Conservation (phyloP, 2,113 vertebrate genomes). For the Atractosteus spatula region DNA sequence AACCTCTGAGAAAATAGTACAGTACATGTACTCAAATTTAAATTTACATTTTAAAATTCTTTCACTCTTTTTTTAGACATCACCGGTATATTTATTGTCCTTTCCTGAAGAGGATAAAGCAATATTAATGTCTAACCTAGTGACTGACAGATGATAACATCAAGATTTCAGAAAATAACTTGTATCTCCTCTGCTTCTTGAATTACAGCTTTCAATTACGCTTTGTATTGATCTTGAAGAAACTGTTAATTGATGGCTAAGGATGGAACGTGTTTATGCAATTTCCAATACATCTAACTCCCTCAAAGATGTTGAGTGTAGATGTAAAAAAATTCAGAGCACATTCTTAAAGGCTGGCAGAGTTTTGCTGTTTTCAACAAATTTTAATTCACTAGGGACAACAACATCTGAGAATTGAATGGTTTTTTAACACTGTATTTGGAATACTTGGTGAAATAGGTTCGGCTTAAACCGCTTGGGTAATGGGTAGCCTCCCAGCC, state of each 20-base stretch:
- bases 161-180: too few species aligned
- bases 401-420: background rate
- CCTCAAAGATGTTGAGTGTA: slow-evolving; percentile 13
- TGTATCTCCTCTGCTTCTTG: slow-evolving; percentile 3
- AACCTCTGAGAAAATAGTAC: too few species aligned
- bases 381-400: slow-evolving; percentile 18
- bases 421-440: background rate
- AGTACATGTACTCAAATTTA: too few species aligned
- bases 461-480: too few species aligned
- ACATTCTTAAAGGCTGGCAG: slow-evolving; percentile 3
- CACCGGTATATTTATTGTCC: too few species aligned
- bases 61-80: too few species aligned
- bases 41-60: too few species aligned
- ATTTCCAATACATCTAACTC: slow-evolving; percentile 2
- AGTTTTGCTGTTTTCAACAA: slow-evolving; percentile 17
- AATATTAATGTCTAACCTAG: too few species aligned
- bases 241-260: slow-evolving; percentile 8
- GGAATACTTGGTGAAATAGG: too few species aligned
- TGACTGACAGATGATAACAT: too few species aligned
- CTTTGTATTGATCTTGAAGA: slow-evolving; percentile 23
- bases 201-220: slow-evolving; percentile 22
- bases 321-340: background rate
- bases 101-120: too few species aligned
- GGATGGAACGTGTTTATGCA: slow-evolving; percentile 13
- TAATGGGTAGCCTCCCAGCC: too few species aligned